phyloP scores from a whole-genome alignment of 2,113 vertebrate species.

The Pseudolaguvia tuberculata region DNA sequence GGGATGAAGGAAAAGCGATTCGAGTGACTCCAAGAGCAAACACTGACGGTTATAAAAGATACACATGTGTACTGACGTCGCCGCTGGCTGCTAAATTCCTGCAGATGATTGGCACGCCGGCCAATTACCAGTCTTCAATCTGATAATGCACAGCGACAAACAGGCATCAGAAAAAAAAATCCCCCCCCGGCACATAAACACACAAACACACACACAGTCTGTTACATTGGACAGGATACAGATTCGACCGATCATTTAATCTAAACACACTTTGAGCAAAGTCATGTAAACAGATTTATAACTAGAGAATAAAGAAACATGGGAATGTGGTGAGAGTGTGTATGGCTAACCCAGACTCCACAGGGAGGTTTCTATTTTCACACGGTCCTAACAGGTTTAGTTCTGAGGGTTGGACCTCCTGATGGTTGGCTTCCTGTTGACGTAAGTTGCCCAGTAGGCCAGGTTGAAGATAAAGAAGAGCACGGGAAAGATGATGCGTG shows the following conservation, averaged over 20 bases:
- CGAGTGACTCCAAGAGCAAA: constrained; percentile 60
- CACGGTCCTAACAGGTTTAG: constrained; percentile 53
- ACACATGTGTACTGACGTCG: constrained; percentile 55
- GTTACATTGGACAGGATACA: no score
- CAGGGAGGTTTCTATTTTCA: constrained; percentile 24
- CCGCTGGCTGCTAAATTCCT: constrained; percentile 54
- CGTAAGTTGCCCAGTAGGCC: constrained; percentile 96
- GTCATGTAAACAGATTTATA: constrained; percentile 3
- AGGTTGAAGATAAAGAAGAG: constrained; percentile 98
- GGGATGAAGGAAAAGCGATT: constrained; percentile 53
- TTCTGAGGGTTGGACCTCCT: constrained; percentile 89
- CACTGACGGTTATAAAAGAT: constrained; percentile 63
- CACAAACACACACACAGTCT: background rate
- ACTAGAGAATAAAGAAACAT: background rate
- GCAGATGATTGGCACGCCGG: constrained; percentile 36
- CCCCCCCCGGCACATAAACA: no score
- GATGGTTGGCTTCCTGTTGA: constrained; percentile 92
- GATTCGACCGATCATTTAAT: no score
- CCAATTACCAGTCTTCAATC: constrained; percentile 28
- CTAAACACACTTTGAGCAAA: no score
- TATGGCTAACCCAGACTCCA: constrained; percentile 42
- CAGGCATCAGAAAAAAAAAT: no score
- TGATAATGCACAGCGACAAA: constrained; percentile 2
- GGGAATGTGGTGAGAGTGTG: constrained; percentile 24
- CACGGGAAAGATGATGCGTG: constrained; percentile 95